Evolutionary conservation across 2,888 invertebrate genomes (phyloP), one percentile per base, ranked within the genome.

Genomic region (Spodoptera exigua): DNA sequence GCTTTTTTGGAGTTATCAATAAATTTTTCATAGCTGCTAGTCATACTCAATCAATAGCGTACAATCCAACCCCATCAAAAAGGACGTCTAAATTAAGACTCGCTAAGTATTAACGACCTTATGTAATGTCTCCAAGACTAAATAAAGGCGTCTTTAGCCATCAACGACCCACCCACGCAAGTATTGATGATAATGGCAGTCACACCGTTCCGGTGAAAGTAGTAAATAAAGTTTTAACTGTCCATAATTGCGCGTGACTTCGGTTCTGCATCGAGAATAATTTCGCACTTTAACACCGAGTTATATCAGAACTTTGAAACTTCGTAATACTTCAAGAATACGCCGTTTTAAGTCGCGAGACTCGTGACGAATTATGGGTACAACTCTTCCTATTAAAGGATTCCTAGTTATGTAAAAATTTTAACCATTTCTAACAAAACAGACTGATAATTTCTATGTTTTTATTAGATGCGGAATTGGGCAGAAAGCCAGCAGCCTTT

Each of bases 151-250:
- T 35, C n/a, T 35, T 14, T 54, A 52, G 51, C 43, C 47, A 52
- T 55, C 64, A 69, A 52, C 45, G 14, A 3, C 40, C 43, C 39
- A 48, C 55, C 64, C 21, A 54, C 43, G n/a, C 32, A 41, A 40
- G 27, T 41, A 59, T 40, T 59, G 34, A 47, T 51, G 34, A 46
- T 69, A 69, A 69, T 55, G 37, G 40, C 47, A 40, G 44, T 41
- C 51, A 17, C 35, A 43, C 18, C 40, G 32, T 18, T 44, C 40
- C 21, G 13, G 43, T 13, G 35, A 47, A 51, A 55, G 55, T 45
- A 52, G 52, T 64, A 60, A 69, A 64, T 67, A 32, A 69, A 69
- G 55, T 69, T 53, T 39, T 45, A 55, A 43, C 32, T 41, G 36
- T 16, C 37, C 7, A 68, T 52, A 27, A 55, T 48, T 48, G 54